Base-by-base conservation (phyloP, 2,113 vertebrate species). In the Takifugu bimaculatus region DNA sequence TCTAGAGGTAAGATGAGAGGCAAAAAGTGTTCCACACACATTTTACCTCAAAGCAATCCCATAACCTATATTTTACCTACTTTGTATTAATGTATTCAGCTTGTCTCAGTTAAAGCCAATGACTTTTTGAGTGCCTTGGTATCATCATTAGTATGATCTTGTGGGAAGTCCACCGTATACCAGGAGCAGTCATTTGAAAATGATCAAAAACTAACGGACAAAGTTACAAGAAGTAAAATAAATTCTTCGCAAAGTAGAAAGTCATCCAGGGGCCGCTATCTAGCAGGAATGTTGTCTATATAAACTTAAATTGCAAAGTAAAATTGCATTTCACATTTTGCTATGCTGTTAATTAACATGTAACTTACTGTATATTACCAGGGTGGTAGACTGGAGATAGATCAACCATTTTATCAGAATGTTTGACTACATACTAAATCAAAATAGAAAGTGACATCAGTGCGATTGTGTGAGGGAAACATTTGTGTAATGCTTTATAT, bases 311-410 rank as follows among this genome's bases (percentile, higher is more conserved):
- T 29, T 29, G 29, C 3, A 29, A 5, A 29, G 29, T 29, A 29
- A 29, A 29, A 29, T 51, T 66, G 60, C 66, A 77, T 67, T 77
- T 60, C 78, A 52, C 74, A 79, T 32, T 66, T 25, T 61, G 60
- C 52, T 74, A 52, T 74, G 57, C 75, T 78, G 71, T 70, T 77
- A 73, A 72, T 75, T 60, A 69, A 29, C 29, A 29, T 29, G 3
- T 29, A 29, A 29, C 39, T n/a, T 47, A 43, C 28, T 43, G 13
- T 15, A 20, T 15, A n/a, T 54, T 27, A 13, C 39, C 42, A 54
- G 15, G 27, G 25, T 25, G 4, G 51, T 27, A 39, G 13, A 14
- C 12, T 54, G 48, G 5, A 35, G 4, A 3, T 15, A 29, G 29
- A 29, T 29, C 29, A 29, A 5, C 28, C 32, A 5, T 6, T 7